Percentiles rank a stretch among this genome's conserved stretches.
phyloP scores from a whole-genome alignment of 2,113 vertebrate genomes.

The Periophthalmodon schlosseri region DNA sequence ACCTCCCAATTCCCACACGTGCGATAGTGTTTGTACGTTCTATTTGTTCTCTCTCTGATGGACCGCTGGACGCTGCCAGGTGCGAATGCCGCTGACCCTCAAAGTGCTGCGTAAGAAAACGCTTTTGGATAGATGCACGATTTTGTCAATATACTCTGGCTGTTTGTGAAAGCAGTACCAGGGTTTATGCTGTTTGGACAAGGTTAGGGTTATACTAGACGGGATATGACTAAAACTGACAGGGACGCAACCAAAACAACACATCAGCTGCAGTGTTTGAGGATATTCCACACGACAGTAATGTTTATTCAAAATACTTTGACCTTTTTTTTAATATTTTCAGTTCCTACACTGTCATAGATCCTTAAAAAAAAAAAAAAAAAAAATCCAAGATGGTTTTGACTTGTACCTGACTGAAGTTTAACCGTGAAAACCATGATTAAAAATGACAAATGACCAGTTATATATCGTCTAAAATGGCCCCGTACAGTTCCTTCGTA shows the following conservation, averaged over 20 bases:
- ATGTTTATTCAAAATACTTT: not conserved
- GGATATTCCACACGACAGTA: not conserved
- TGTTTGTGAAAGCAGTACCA: not conserved
- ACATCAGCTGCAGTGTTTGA: not conserved
- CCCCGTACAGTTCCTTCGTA: too few relatives aligned
- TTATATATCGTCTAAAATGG: too few relatives aligned
- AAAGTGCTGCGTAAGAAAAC: not conserved
- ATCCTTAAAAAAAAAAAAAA: too few relatives aligned
- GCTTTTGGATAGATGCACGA: not conserved
- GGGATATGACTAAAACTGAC: not conserved
- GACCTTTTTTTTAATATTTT: too few relatives aligned
- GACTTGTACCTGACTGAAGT: too few relatives aligned
- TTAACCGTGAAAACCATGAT: not conserved
- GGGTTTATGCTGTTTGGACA: too few relatives aligned
- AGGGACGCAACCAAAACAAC: not conserved
- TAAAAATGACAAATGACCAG: not conserved
- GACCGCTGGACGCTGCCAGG: conserved; percentile 26
- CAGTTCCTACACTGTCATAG: too few relatives aligned
- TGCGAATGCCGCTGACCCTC: conserved; percentile 25
- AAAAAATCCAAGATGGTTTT: too few relatives aligned
- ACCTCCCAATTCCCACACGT: conserved; percentile 38
- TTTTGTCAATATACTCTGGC: not conserved
- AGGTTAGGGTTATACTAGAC: not conserved
- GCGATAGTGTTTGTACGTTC: conserved; percentile 25
- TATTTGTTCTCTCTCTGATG: conserved; percentile 42